Conservation (phyloP, 2,113 vertebrate genomes). For the Oryzias melastigma region DNA sequence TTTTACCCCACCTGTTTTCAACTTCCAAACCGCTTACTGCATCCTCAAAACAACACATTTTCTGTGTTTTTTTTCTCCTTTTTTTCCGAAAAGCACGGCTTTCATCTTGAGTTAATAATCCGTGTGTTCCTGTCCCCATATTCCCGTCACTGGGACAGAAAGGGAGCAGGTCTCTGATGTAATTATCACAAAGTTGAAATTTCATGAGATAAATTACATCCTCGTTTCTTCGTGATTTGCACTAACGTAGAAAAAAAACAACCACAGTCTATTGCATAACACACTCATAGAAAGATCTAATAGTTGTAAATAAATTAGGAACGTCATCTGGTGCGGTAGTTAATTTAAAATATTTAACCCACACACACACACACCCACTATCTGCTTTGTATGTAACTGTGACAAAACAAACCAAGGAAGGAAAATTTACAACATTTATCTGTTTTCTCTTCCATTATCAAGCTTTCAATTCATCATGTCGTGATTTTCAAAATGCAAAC, state of each 20-base stretch:
- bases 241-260: constrained; percentile 57
- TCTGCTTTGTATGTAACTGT: constrained; percentile 13
- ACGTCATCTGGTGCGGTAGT: constrained; percentile 50
- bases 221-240: constrained; percentile 58
- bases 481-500: constrained; percentile 11
- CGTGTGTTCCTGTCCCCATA: constrained; percentile 41
- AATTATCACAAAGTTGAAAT: constrained; percentile 63
- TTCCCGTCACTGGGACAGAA: constrained; percentile 36
- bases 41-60: constrained; percentile 31
- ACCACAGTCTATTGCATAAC: constrained; percentile 61
- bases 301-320: constrained; percentile 58
- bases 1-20: constrained; percentile 2
- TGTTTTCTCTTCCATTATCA: constrained; percentile 16
- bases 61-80: not conserved
- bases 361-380: not conserved
- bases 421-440: constrained; percentile 15
- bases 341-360: constrained; percentile 40
- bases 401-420: constrained; percentile 31
- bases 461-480: not conserved
- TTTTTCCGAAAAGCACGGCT: constrained; percentile 2
- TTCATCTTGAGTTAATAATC: constrained; percentile 20
- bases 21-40: constrained; percentile 25
- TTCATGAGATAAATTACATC: constrained; percentile 68
- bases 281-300: constrained; percentile 48
- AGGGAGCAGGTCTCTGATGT: constrained; percentile 50